Evolutionary conservation across 1,140 invertebrate species (phyloP).

Genomic region (Caenorhabditis latens): DNA sequence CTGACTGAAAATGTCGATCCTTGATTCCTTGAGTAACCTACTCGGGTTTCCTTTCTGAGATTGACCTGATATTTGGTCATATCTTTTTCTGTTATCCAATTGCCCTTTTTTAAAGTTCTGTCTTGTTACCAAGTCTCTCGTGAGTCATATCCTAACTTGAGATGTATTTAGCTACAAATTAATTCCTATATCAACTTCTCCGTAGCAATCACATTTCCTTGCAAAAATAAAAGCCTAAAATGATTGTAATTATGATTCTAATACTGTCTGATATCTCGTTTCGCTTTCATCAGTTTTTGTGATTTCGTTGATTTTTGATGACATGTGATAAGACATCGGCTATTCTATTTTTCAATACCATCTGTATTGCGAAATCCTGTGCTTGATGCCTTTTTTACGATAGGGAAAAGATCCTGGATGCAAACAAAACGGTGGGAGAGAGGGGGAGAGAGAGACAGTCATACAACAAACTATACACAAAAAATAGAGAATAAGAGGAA

Average conservation of each 20-base stretch:
- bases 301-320: conserved; percentile 45
- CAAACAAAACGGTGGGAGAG: conserved; percentile 13
- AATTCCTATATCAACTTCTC: background rate
- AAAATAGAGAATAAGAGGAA: conserved; percentile 25
- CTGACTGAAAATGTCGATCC: too few species aligned
- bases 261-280: conserved; percentile 28
- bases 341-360: background rate
- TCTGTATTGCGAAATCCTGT: conserved; percentile 43
- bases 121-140: too few species aligned
- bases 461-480: conserved; percentile 41
- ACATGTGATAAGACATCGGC: background rate
- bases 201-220: background rate
- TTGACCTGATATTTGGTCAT: too few species aligned
- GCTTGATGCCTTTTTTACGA: background rate
- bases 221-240: background rate
- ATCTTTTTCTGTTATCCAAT: too few species aligned
- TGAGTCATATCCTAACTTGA: too few species aligned
- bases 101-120: too few species aligned
- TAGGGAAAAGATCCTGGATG: conserved; percentile 55
- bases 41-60: too few species aligned
- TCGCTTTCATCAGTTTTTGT: conserved; percentile 28
- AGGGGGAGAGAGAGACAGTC: conserved; percentile 16
- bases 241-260: background rate
- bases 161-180: background rate
- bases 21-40: too few species aligned